Evolutionary conservation across 2,888 invertebrate species (phyloP).

Genomic region (Thecocarcelia acutangulata): DNA sequence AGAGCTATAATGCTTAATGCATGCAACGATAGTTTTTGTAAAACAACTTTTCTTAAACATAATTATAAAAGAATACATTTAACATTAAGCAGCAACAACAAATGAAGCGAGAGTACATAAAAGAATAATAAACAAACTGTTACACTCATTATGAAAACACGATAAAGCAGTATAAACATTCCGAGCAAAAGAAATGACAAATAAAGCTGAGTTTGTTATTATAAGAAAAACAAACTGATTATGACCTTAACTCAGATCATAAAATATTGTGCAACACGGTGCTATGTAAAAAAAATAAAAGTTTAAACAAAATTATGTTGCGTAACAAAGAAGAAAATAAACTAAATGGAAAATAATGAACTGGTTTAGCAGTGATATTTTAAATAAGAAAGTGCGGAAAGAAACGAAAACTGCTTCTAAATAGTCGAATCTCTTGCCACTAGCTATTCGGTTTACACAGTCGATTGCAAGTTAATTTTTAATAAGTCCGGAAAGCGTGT

Average conservation of each 20-base stretch:
- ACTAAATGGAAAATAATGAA: conserved; percentile 6
- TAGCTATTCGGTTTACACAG: no score
- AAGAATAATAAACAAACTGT: not conserved
- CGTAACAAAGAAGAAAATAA: not conserved
- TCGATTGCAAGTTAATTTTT: no score
- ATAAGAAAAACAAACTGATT: conserved; percentile 17
- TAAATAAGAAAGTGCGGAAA: not conserved
- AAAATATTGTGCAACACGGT: conserved; percentile 12
- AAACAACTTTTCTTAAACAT: not conserved
- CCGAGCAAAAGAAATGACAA: not conserved
- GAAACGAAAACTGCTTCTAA: no score
- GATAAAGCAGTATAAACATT: not conserved
- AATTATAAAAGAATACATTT: conserved; percentile 22
- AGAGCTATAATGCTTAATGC: not conserved
- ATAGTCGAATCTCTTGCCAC: no score
- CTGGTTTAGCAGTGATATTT: not conserved
- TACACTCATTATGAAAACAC: not conserved
- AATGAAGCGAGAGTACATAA: not conserved
- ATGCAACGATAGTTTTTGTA: not conserved
- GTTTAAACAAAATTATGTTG: conserved; percentile 9
- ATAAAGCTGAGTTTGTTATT: conserved; percentile 12
- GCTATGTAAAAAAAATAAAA: no score
- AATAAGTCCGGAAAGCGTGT: no score
- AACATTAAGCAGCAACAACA: conserved; percentile 2
- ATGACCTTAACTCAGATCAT: conserved; percentile 29